These are phyloP conservation scores for Tribolium castaneum DNA, from an alignment of 1,140 invertebrate species.

Conservation along the genomic window DNA sequence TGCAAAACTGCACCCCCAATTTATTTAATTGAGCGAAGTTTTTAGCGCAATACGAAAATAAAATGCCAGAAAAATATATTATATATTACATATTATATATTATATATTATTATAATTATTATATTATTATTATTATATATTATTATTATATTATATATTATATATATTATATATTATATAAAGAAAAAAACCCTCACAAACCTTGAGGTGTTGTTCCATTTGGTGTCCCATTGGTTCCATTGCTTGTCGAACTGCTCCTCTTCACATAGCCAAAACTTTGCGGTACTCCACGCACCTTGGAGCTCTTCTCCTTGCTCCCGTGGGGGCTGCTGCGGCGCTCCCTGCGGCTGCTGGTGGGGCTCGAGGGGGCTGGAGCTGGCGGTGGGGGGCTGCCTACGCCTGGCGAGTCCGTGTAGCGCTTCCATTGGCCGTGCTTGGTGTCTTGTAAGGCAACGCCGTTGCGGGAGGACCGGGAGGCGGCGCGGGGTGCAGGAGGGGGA, in stretches of 20 bases:
- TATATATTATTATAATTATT: too few species aligned
- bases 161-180: too few species aligned
- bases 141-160: too few species aligned
- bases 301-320: slow-evolving; percentile 55
- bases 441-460: slow-evolving; percentile 49
- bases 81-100: too few species aligned
- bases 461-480: slow-evolving; percentile 43
- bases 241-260: slow-evolving; percentile 71
- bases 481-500: slow-evolving; percentile 53
- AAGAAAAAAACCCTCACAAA: neutral
- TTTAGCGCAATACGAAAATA: too few species aligned
- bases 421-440: slow-evolving; percentile 56
- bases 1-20: slow-evolving; percentile 51
- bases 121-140: too few species aligned
- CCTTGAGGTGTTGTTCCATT: slow-evolving; percentile 46
- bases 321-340: slow-evolving; percentile 64
- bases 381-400: slow-evolving; percentile 69
- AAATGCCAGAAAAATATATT: too few species aligned
- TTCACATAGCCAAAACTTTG: slow-evolving; percentile 88
- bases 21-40: too few species aligned
- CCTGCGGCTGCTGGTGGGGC: slow-evolving; percentile 64
- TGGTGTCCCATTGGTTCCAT: slow-evolving; percentile 46
- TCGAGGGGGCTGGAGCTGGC: slow-evolving; percentile 64
- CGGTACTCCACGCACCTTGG: slow-evolving; percentile 71
- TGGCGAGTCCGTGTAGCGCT: slow-evolving; percentile 65